phyloP scores from a whole-genome alignment of 1,140 invertebrate species.

The Caligus rogercresseyi region DNA sequence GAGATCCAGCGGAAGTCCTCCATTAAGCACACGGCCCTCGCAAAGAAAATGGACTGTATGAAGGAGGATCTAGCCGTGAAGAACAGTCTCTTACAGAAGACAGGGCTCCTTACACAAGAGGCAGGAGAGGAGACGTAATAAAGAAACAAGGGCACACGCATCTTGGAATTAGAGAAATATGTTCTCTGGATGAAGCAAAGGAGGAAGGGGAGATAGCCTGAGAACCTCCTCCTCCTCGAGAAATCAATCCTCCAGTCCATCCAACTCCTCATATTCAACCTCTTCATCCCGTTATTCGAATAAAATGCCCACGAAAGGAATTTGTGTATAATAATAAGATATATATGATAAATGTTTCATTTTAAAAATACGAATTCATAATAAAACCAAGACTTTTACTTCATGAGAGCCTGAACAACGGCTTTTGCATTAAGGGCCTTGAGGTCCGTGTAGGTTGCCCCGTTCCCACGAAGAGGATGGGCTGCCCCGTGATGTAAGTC shows the following conservation, averaged over 20 bases:
- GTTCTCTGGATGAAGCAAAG: background rate
- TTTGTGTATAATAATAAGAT: no score
- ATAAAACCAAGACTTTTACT: no score
- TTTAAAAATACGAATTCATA: no score
- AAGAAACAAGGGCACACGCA: background rate
- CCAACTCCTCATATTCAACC: no score
- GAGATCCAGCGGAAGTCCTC: slow-evolving; percentile 18
- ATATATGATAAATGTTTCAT: no score
- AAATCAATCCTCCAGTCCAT: background rate
- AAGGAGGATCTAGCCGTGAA: slow-evolving; percentile 12
- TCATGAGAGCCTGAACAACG: slow-evolving; percentile 89
- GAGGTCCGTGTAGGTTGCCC: slow-evolving; percentile 97
- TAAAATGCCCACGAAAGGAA: no score
- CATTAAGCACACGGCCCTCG: slow-evolving; percentile 14
- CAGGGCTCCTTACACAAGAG: background rate
- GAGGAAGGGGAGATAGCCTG: background rate
- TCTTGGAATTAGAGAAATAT: background rate
- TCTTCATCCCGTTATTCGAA: no score
- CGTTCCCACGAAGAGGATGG: slow-evolving; percentile 97
- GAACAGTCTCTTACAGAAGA: slow-evolving; percentile 5
- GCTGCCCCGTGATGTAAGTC: slow-evolving; percentile 99
- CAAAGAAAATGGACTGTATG: slow-evolving; percentile 16
- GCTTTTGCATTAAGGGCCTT: slow-evolving; percentile 91
- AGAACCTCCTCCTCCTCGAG: background rate
- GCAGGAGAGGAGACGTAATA: background rate